Evolutionary conservation across 2,797 vertebrate species (phyloP).

Genomic region (Phrynocephalus guinanensis): DNA sequence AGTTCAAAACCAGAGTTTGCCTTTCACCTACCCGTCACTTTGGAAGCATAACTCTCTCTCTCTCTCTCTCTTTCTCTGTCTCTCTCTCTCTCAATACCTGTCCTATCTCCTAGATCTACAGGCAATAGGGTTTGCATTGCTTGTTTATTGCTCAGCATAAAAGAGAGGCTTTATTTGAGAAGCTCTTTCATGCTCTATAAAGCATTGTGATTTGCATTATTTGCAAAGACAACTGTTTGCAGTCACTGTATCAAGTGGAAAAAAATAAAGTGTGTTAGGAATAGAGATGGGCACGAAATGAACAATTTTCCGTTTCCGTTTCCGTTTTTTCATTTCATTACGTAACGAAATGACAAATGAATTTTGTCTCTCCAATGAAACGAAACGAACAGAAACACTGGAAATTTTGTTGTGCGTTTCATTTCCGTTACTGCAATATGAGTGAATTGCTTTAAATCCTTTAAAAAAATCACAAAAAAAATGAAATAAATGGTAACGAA

Average conservation of each 20-base stretch:
- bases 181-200: background rate
- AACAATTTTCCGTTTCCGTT: too few relatives aligned
- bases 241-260: background rate
- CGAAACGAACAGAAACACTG: too few relatives aligned
- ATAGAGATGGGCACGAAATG: too few relatives aligned
- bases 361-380: too few relatives aligned
- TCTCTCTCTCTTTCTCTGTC: background rate
- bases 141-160: background rate
- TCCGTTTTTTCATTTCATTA: too few relatives aligned
- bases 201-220: background rate
- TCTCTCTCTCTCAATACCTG: background rate
- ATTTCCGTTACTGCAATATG: too few relatives aligned
- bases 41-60: background rate
- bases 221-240: background rate
- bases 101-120: background rate
- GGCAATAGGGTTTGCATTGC: background rate
- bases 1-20: constrained; percentile 19
- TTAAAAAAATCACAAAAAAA: too few relatives aligned
- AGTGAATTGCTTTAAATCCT: too few relatives aligned
- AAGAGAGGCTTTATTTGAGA: background rate
- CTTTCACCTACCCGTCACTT: constrained; percentile 5
- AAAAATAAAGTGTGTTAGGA: background rate
- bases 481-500: too few relatives aligned
- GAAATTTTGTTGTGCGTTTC: too few relatives aligned
- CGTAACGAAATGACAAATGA: too few relatives aligned